Evolutionary conservation across 2,797 vertebrate species (phyloP), one percentile per base, ranked within the genome.

Genomic region (Hyperoplus lanceolatus): DNA sequence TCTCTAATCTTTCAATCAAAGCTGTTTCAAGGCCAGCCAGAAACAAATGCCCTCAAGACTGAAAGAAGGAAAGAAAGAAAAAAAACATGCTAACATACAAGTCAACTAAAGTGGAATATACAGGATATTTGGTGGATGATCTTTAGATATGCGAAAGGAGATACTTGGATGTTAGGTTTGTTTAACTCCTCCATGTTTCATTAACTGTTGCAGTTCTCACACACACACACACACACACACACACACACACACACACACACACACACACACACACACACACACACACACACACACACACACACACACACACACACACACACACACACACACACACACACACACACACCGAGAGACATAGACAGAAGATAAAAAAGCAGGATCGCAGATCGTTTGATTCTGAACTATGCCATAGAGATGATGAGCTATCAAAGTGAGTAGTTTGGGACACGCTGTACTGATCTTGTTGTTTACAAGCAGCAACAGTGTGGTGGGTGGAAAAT

Each of bases 401-500:
- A 3, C 38, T 55, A 29, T 29, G 21, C 39, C 14, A 18, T 21
- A 43, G 53, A 7, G 16, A 41, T 54, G 70, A 8, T 54, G 14
- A 73, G 29, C 29, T 29, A 29, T 29, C 29, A 29, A 29, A 29
- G 29, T 29, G 29, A 29, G 29, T 29, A 29, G 38, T 70, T 77
- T 6, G 73, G 72, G 78, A 79, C 82, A 59, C 2, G 67, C 77
- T 61, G 51, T 42, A 38, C 81, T 67, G 82, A 73, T 81, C 75
- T 56, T n/a, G 72, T 57, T 91, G 84, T 85, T 85, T 81, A 87
- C 71, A 65, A 80, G 86, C 69, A 75, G 83, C 83, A 83, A 85
- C 86, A 82, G 29, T 91, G 91, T 89, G 92, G 92, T 92, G 8
- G 86, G 82, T 87, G 91, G 83, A 90, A 93, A 90, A 87, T 89